Percentiles rank a stretch among this genome's conserved stretches.
These are phyloP conservation scores for Indri indri DNA, from an alignment of 2,113 vertebrate species.

Conservation along the genomic window DNA sequence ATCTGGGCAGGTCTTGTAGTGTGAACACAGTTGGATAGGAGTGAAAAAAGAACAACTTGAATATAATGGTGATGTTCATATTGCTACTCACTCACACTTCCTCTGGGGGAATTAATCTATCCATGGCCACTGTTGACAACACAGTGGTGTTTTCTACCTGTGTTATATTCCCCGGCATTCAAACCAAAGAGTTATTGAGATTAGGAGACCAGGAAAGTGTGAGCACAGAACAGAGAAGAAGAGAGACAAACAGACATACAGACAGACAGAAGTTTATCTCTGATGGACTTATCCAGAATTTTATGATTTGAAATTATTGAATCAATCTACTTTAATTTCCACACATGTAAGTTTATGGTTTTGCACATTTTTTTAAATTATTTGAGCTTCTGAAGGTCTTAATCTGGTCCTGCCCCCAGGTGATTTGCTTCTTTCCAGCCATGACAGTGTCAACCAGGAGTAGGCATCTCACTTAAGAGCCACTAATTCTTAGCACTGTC, in stretches of 20 bases:
- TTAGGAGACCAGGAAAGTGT: neutral
- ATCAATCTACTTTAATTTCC: neutral
- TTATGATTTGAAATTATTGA: neutral
- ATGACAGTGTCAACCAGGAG: neutral
- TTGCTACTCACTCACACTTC: neutral
- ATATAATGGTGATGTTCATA: neutral
- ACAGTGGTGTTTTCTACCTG: neutral
- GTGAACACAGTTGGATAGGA: neutral
- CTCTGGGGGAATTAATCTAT: neutral
- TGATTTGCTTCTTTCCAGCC: neutral
- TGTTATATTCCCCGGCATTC: neutral
- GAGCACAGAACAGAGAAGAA: no score
- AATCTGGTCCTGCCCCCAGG: neutral
- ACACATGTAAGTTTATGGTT: neutral
- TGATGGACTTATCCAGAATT: neutral
- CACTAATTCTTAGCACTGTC: neutral
- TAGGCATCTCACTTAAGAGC: neutral
- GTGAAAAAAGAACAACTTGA: neutral
- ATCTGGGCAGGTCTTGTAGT: neutral
- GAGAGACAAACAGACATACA: neutral
- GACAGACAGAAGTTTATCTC: neutral
- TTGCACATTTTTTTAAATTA: neutral
- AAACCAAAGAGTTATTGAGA: neutral
- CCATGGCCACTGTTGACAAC: neutral
- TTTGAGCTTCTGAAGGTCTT: neutral